phyloP scores from a whole-genome alignment of 2,888 invertebrate genomes.

The Cordylochernes scorpioides region DNA sequence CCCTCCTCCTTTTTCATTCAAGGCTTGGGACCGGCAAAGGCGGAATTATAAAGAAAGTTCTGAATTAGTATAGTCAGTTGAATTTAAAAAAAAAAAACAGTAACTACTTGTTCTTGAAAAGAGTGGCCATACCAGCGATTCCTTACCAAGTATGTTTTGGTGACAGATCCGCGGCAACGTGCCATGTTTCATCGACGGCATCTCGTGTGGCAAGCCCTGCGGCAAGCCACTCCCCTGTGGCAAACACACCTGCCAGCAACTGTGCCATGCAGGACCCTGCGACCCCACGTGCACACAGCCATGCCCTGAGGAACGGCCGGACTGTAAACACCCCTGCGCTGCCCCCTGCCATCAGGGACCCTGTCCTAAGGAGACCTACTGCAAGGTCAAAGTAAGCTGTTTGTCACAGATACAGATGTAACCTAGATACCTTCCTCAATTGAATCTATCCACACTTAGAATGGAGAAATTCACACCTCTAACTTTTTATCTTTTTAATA shows the following conservation, averaged over 20 bases:
- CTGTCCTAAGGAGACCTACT: slow-evolving; percentile 40
- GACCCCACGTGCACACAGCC: slow-evolving; percentile 49
- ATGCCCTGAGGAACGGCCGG: slow-evolving; percentile 36
- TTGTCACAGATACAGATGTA: slow-evolving; percentile 1
- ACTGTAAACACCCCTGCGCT: slow-evolving; percentile 63
- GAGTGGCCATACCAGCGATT: no score
- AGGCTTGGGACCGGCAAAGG: no score
- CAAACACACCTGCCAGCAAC: slow-evolving; percentile 50
- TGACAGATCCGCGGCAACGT: slow-evolving; percentile 8
- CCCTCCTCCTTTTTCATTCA: no score
- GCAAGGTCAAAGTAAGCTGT: slow-evolving; percentile 39
- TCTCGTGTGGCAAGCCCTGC: slow-evolving; percentile 73
- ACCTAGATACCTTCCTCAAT: no score
- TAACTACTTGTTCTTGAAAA: no score
- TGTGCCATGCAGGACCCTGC: slow-evolving; percentile 49
- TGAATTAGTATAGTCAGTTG: no score
- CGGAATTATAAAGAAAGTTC: no score
- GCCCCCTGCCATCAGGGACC: slow-evolving; percentile 46
- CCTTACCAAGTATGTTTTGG: no score
- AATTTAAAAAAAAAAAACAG: no score
- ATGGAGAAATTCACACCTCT: no score
- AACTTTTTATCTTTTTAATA: no score
- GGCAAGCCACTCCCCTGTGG: slow-evolving; percentile 49
- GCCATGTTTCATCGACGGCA: slow-evolving; percentile 49
- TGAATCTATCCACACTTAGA: no score